These are phyloP conservation scores for Bothrops jararaca DNA, from an alignment of 2,113 vertebrate species.

Conservation along the genomic window DNA sequence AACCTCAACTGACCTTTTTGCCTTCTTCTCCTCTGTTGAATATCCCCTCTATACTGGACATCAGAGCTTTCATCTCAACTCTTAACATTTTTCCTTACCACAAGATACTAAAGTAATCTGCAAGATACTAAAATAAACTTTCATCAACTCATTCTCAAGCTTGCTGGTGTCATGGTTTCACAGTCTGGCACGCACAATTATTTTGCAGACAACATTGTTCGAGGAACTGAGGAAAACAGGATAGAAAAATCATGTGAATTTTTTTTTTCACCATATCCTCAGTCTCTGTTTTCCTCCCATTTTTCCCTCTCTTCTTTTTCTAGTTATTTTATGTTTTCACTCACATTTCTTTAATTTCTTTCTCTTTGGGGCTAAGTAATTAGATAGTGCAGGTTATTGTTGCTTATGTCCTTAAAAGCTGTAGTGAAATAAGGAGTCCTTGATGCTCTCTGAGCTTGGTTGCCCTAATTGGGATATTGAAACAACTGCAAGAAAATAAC, in stretches of 20 bases:
- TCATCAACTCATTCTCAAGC: not conserved
- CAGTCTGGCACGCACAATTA: not conserved
- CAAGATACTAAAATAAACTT: slow-evolving; percentile 18
- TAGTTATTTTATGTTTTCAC: not conserved
- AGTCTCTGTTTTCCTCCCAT: not conserved
- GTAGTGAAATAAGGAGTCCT: not conserved
- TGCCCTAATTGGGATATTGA: not conserved
- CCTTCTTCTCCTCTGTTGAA: slow-evolving; percentile 3
- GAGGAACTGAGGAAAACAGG: not conserved
- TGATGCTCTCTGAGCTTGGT: not conserved
- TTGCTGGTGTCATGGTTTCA: not conserved
- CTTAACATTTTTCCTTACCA: slow-evolving; percentile 24
- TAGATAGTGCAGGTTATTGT: not conserved
- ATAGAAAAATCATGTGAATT: not conserved
- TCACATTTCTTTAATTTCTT: not conserved
- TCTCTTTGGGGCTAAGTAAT: not conserved
- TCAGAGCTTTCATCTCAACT: slow-evolving; percentile 20
- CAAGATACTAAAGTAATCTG: slow-evolving; percentile 20
- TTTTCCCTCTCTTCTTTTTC: not conserved
- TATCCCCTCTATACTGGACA: slow-evolving; percentile 5
- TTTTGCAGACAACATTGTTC: not conserved
- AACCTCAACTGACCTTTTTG: slow-evolving; percentile 20
- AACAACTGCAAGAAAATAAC: not conserved
- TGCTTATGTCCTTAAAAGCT: not conserved
- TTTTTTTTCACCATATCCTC: not conserved